phyloP scores from a whole-genome alignment of 2,113 vertebrate species.

The Stegostoma tigrinum region DNA sequence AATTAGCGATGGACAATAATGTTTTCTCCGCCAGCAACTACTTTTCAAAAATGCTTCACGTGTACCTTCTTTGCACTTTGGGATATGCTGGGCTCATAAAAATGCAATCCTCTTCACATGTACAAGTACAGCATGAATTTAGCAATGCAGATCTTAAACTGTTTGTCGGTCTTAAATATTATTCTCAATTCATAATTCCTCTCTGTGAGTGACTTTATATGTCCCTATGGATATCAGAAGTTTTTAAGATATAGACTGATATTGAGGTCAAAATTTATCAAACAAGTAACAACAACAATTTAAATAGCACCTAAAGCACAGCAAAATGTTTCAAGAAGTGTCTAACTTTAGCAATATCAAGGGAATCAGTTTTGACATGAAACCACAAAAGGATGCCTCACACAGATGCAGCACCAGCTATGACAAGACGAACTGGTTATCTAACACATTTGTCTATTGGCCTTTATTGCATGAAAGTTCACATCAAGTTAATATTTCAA shows the following conservation, averaged over 20 bases:
- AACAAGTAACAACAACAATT: no score
- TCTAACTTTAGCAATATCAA: background rate
- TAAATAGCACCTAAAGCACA: no score
- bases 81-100: background rate
- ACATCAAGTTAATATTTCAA: no score
- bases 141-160: background rate
- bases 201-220: background rate
- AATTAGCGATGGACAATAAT: no score
- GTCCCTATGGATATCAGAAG: background rate
- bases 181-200: background rate
- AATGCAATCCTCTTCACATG: background rate
- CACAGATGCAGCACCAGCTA: no score
- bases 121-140: background rate
- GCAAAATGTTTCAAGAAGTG: background rate
- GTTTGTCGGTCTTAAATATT: background rate
- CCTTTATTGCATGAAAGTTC: no score
- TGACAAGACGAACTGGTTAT: no score
- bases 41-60: background rate
- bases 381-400: background rate
- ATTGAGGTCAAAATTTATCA: background rate
- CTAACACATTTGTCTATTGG: no score
- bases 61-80: background rate
- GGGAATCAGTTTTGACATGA: background rate
- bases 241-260: background rate
- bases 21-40: no score